These are phyloP conservation scores for Auanema freiburgensis DNA, from an alignment of 2,888 invertebrate genomes.

Conservation along the genomic window DNA sequence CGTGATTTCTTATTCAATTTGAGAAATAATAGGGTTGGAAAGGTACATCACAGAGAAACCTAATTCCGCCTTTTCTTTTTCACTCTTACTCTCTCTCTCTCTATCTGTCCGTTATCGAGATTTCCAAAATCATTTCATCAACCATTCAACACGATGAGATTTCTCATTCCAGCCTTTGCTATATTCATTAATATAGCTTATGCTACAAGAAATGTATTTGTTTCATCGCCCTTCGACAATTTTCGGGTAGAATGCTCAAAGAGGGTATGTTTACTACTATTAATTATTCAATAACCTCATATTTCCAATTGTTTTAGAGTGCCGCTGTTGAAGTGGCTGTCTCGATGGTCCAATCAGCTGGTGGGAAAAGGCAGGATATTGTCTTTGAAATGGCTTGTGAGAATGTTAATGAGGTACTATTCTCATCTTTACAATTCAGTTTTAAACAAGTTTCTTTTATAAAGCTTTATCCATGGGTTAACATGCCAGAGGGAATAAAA, in stretches of 20 bases:
- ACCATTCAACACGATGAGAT: no score
- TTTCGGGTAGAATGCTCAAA: constrained; percentile 63
- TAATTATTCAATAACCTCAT: background rate
- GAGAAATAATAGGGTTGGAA: no score
- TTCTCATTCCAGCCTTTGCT: no score
- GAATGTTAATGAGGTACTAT: constrained; percentile 48
- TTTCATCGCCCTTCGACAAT: constrained; percentile 62
- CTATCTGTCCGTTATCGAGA: no score
- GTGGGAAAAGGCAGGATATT: constrained; percentile 59
- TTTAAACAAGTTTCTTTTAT: constrained; percentile 13
- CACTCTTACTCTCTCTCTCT: no score
- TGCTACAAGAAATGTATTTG: constrained; percentile 44
- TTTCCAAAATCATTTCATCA: no score
- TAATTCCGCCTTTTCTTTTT: no score
- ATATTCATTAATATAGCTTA: no score
- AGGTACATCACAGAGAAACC: no score
- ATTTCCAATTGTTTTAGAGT: constrained; percentile 18
- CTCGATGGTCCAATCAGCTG: constrained; percentile 63
- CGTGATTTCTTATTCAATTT: no score
- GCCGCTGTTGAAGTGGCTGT: constrained; percentile 47
- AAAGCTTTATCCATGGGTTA: constrained; percentile 59
- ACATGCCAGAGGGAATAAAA: constrained; percentile 54
- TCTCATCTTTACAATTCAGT: constrained; percentile 4
- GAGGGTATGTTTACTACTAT: constrained; percentile 33
- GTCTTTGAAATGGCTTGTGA: constrained; percentile 61